Base-by-base conservation (phyloP, 2,888 invertebrate genomes). In the Caenorhabditis drosophilae region DNA sequence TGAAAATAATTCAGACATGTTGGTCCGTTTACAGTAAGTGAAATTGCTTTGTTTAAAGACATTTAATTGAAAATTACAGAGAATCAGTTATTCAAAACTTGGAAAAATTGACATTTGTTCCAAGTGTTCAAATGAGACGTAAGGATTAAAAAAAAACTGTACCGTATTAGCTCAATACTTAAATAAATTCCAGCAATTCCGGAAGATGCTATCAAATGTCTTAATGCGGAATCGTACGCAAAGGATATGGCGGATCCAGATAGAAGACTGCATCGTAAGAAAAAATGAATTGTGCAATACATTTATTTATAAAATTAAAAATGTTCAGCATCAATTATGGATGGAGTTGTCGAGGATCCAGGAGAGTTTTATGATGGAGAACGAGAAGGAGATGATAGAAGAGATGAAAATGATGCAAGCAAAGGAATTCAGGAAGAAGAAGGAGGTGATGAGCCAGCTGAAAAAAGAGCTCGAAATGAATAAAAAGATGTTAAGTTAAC, bases 51-150 rank as follows among this genome's bases (percentile, higher is more conserved):
- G 4, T n/a, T 4, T 9, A 27, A 16, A 36, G 4, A 9, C 36
- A 9, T 36, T 36, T 36, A n/a, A 38, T 15, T 36, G 35, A 22
- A 11, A 9, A 22, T 34, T 48, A 7, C 44, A 75, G 75, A 38
- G 68, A 68, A 12, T 41, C 41, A 11, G 78, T 81, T 0, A 58
- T 77, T 36, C 68, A 67, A 36, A 80, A 79, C 45, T 67, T 81
- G n/a, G 70, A 76, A 22, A 66, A 71, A 18, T 51, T 81, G 15
- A 63, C 75, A 0, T 68, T 67, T 53, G 77, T 68, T 0, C 81
- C 81, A 2, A 74, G 76, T 59, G 81, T 81, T n/a, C 81, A 81
- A 50, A 80, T 81, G 80, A 77, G 76, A 56, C 67, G 73, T 73
- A 22, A 53, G 70, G 52, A 26, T 20, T 27, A 20, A 15, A 18